Evolutionary conservation across 2,888 invertebrate species (phyloP), one percentile per base, ranked within the genome.

Genomic region (Automeris io): DNA sequence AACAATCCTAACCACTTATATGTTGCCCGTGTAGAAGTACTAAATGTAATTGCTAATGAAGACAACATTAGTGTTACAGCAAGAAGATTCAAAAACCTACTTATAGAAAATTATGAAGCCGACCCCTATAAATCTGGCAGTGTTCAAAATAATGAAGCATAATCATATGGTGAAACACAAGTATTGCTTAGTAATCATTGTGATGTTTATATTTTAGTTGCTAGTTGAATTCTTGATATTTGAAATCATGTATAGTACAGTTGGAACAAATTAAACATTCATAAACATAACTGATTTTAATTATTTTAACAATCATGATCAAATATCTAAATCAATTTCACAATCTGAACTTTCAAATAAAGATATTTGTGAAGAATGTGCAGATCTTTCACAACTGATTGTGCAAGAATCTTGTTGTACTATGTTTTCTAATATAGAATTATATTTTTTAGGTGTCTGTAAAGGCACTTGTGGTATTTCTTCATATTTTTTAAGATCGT

Each of bases 81-180:
- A 23, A 85, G 91, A 46, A 88, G 91, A 49, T 92, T 90, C 57
- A 95, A 92, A 70, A 88, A 88, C 36, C 76, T 95, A 48, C 77
- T 91, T 1, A 88, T 95, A 46, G 93, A 95, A 54, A 92, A 95
- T 66, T 94, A 95, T 73, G 74, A 83, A 31, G 61, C 65, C 8
- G 88, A 90, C 35, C 81, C 88, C 13, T 87, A 82, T 58, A 88
- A 88, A 60, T 46, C 39, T 19, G 23, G 39, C 19, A 23, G 18
- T 19, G 13, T 9, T 34, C 34, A 39, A 29, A 29, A 45, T 19
- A 19, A 23, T n/a, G 22, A 35, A 13, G 26, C 21, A n/a, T 24
- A 38, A 25, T 19, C 6, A 18, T 2, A n/a, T 13, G n/a, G 5
- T 18, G 18, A 8, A 24, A 18, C 18, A 24, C 4, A 4, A 31